Base-by-base conservation (phyloP, 1,140 invertebrate species). In the Oreohelix idahoensis region DNA sequence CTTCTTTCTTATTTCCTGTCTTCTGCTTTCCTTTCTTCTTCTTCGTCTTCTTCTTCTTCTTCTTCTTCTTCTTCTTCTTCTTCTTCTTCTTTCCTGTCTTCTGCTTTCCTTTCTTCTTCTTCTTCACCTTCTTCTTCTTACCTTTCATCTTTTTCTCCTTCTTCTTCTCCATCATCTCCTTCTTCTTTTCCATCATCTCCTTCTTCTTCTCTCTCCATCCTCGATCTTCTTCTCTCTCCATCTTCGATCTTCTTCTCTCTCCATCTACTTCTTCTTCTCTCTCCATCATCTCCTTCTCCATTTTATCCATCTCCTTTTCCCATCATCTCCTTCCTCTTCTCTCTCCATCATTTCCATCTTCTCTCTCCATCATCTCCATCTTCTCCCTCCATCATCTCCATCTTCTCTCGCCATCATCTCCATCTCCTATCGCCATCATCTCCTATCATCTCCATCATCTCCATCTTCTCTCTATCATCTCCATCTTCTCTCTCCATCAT, bases 1-100 rank as follows among this genome's bases (percentile, higher is more conserved):
- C 11, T 69, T 58, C 32, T 78, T 36, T 63, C 49, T 79, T 39
- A 35, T 39, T 63, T 79, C 53, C 38, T 63, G 32, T 39, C 58
- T 51, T 63, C 32, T 63, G 29, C 39, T 66, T 45, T 58, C 36
- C 15, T 63, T 79, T 39, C 58, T 39, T 69, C 53, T 69, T 39
- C n/a, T 51, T 38, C 53, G 32, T 79, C 36, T 69, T 51, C 38
- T 39, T 79, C 32, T 63, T 26, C 58, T 63, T 35, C 26, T 69
- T 45, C 49, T 10, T 26, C 58, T 39, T 63, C 13, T 69, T 51
- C 15, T 20, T 79, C 32, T 63, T 36, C 36, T 29, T 69, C 36
- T 66, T 45, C 36, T 45, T 66, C 35, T 35, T 45, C 36, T 45
- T 42, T 45, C 38, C 32, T 79, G 20, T 69, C 53, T 20, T 51